A percentile compares a stretch with the other conserved stretches of the same genome.
Conservation (phyloP, 2,888 invertebrate species). For the Aphidoletes aphidimyza region DNA sequence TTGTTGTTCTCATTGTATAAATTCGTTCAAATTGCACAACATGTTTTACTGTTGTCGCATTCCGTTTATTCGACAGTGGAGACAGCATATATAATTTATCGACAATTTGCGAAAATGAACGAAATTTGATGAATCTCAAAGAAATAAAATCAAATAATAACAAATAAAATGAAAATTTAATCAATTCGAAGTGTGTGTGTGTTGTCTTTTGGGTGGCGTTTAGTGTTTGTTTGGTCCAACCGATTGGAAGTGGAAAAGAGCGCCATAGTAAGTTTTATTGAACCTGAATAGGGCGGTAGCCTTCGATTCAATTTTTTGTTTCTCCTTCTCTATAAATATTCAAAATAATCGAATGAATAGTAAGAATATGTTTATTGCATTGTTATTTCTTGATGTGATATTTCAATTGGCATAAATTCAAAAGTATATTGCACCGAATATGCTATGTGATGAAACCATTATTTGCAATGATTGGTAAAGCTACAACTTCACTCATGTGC, state of each 20-base stretch:
- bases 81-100: background rate
- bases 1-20: background rate
- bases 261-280: background rate
- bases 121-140: background rate
- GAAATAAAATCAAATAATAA: too few relatives aligned
- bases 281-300: background rate
- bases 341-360: too few relatives aligned
- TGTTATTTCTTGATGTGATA: too few relatives aligned
- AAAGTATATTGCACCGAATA: too few relatives aligned
- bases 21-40: background rate
- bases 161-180: too few relatives aligned
- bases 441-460: background rate
- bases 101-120: background rate
- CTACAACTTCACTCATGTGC: conserved; percentile 1
- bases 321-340: too few relatives aligned
- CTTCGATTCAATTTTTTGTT: background rate
- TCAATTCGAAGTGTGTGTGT: too few relatives aligned
- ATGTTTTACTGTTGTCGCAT: background rate
- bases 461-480: background rate
- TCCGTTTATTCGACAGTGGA: background rate
- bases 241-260: conserved; percentile 1
- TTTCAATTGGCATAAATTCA: too few relatives aligned
- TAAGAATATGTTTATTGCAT: too few relatives aligned
- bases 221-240: background rate
- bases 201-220: background rate